These are phyloP conservation scores for Apostichopus californicus DNA, from an alignment of 35 echinoderm and acorn worm species.

Conservation along the genomic window DNA sequence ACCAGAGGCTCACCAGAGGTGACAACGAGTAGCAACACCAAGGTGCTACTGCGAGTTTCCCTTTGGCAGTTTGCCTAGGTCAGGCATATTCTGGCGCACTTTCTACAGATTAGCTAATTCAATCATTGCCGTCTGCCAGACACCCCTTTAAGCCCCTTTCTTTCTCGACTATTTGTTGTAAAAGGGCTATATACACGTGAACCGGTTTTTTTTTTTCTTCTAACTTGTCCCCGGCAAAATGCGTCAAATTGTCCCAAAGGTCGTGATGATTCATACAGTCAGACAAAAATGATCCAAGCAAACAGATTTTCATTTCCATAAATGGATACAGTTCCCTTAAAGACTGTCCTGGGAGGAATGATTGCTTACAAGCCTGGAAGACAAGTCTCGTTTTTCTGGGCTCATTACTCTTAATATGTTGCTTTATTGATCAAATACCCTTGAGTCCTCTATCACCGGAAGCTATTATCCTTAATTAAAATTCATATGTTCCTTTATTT, in stretches of 20 bases:
- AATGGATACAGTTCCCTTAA: conserved; percentile 30
- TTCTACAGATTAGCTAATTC: conserved; percentile 15
- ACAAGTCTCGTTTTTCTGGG: background rate
- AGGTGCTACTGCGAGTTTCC: background rate
- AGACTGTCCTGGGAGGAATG: conserved; percentile 6
- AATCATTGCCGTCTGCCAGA: background rate
- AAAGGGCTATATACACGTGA: background rate
- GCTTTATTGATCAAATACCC: background rate
- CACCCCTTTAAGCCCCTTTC: background rate
- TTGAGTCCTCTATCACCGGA: conserved; percentile 1
- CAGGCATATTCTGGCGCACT: background rate
- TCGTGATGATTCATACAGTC: conserved; percentile 18
- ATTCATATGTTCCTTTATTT: background rate
- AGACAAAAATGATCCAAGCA: background rate
- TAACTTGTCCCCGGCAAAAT: background rate
- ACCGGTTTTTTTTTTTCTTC: background rate
- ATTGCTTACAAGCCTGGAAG: background rate
- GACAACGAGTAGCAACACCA: conserved; percentile 2
- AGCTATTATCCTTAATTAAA: conserved; percentile 3
- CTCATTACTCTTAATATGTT: background rate
- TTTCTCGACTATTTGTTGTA: background rate
- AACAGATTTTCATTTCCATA: conserved; percentile 2
- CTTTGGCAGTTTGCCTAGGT: background rate
- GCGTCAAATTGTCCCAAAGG: conserved; percentile 36
- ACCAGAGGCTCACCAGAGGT: background rate